Conservation (phyloP, 2,797 vertebrate genomes). For the Propithecus deckenii region DNA sequence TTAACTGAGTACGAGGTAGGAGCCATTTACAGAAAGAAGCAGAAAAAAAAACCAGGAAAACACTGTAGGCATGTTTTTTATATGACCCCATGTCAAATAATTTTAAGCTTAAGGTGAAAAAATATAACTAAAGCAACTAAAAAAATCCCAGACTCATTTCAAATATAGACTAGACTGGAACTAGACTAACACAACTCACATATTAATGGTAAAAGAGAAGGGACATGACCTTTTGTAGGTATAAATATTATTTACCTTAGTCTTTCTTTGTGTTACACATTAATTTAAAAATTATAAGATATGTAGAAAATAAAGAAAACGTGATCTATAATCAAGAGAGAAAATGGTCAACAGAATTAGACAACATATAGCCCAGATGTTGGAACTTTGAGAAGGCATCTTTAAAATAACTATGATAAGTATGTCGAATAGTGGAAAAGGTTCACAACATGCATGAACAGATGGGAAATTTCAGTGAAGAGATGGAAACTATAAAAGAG, state of each 20-base stretch:
- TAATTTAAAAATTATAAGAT: background rate
- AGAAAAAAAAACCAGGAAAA: background rate
- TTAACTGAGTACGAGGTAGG: background rate
- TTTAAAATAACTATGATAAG: background rate
- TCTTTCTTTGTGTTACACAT: background rate
- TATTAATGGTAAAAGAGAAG: background rate
- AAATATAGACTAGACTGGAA: background rate
- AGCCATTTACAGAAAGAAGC: background rate
- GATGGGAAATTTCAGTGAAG: background rate
- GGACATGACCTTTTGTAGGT: background rate
- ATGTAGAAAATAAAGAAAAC: background rate
- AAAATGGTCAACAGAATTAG: background rate
- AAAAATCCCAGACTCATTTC: background rate
- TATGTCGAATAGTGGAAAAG: background rate
- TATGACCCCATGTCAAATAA: background rate
- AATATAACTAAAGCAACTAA: background rate
- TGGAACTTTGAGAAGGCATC: background rate
- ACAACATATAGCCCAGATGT: background rate
- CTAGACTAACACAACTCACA: background rate
- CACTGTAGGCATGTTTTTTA: background rate
- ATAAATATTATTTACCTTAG: background rate
- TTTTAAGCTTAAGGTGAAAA: background rate
- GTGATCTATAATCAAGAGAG: background rate
- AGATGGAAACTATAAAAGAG: background rate
- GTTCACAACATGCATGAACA: background rate